Percentiles rank a stretch among this genome's conserved stretches.
These are phyloP conservation scores for Cabera pusaria DNA, from an alignment of 2,888 invertebrate species.

Conservation along the genomic window DNA sequence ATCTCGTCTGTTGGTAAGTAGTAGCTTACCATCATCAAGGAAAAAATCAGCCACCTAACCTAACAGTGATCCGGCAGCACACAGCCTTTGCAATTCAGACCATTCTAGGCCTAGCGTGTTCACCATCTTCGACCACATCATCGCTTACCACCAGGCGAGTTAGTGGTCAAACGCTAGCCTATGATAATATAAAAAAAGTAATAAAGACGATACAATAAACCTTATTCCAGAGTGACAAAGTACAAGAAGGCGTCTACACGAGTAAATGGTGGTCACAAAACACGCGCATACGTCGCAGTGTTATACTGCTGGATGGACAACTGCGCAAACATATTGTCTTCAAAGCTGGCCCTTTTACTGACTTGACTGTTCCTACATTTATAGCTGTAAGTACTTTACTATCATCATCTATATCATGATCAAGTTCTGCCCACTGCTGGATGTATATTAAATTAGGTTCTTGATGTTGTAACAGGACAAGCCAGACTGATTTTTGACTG, in stretches of 20 bases:
- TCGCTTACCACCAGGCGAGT: too few relatives aligned
- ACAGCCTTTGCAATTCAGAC: too few relatives aligned
- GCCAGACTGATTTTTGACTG: too few relatives aligned
- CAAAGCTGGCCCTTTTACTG: slow-evolving; percentile 64
- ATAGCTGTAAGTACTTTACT: slow-evolving; percentile 47
- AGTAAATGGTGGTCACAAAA: slow-evolving; percentile 63
- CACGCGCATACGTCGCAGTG: slow-evolving; percentile 45
- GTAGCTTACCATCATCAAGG: too few relatives aligned
- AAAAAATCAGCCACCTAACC: too few relatives aligned
- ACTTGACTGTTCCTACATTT: slow-evolving; percentile 59
- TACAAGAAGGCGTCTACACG: slow-evolving; percentile 53
- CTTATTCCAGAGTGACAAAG: slow-evolving; percentile 54
- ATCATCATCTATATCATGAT: slow-evolving; percentile 45
- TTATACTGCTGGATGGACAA: slow-evolving; percentile 56
- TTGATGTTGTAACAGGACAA: not conserved
- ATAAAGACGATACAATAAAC: too few relatives aligned
- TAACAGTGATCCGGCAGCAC: too few relatives aligned
- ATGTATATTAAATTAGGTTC: slow-evolving; percentile 41
- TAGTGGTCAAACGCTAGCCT: too few relatives aligned
- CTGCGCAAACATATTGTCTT: slow-evolving; percentile 53
- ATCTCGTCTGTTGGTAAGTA: too few relatives aligned
- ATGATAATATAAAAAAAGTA: not conserved
- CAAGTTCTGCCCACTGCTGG: slow-evolving; percentile 58
- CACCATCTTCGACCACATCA: too few relatives aligned
- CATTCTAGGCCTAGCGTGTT: too few relatives aligned